phyloP scores from a whole-genome alignment of 2,888 invertebrate genomes.

The Eilema griseolum region DNA sequence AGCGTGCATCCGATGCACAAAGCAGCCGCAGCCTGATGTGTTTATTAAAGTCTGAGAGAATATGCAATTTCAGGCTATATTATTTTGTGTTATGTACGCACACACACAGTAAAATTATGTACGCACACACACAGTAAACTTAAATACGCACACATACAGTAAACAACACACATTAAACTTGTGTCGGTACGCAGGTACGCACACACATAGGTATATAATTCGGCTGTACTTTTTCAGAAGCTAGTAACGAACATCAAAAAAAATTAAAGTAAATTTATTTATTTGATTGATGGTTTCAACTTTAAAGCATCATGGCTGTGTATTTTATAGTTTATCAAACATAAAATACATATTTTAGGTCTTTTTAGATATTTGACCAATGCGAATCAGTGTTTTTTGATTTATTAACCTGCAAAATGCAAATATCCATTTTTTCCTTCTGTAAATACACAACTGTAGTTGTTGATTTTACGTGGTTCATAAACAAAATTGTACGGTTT shows the following conservation, averaged over 20 bases:
- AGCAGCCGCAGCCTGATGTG: conserved; percentile 63
- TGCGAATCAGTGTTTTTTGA: no score
- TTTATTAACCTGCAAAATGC: no score
- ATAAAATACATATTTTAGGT: no score
- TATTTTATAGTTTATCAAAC: not conserved
- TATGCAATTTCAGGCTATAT: conserved; percentile 50
- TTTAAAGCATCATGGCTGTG: not conserved
- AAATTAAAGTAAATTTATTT: not conserved
- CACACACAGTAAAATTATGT: not conserved
- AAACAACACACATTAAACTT: not conserved
- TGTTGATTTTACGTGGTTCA: not conserved
- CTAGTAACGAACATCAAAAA: not conserved
- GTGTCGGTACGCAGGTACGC: no score
- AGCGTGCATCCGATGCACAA: conserved; percentile 60
- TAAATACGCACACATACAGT: not conserved
- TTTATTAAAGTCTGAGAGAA: conserved; percentile 60
- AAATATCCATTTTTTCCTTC: no score
- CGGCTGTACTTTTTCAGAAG: not conserved
- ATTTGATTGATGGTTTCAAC: no score
- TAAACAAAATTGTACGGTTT: not conserved
- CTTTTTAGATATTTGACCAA: no score
- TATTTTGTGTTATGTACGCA: conserved; percentile 17
- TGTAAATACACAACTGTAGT: not conserved
- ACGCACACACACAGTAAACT: not conserved
- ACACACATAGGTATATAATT: not conserved